Evolutionary conservation across 2,113 vertebrate species (phyloP).

Genomic region (Elephantulus edwardii): DNA sequence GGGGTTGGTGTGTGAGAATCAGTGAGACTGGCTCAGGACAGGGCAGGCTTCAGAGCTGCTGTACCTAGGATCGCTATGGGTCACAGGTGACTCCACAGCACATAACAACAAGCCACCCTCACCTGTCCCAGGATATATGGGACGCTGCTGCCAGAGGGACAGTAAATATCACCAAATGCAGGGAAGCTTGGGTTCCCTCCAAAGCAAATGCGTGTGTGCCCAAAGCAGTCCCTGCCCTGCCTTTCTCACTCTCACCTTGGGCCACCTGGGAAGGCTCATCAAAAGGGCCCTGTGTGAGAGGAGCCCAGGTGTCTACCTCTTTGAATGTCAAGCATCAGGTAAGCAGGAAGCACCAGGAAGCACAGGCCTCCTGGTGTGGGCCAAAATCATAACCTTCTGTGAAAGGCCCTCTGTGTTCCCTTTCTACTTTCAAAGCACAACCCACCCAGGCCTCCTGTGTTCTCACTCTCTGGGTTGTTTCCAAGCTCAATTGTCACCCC

Average conservation of each 20-base stretch:
- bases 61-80: too few species aligned
- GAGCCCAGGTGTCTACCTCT: not conserved
- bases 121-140: not conserved
- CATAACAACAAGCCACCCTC: too few species aligned
- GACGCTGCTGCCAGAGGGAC: not conserved
- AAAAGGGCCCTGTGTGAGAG: not conserved
- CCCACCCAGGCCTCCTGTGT: not conserved
- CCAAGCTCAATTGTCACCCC: not conserved
- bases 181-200: not conserved
- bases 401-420: slow-evolving; percentile 9
- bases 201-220: slow-evolving; percentile 42
- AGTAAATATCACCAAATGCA: slow-evolving; percentile 8
- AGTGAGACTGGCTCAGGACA: too few species aligned
- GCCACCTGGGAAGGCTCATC: not conserved
- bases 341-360: slow-evolving; percentile 31
- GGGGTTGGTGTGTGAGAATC: too few species aligned
- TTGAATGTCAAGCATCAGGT: not conserved
- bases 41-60: too few species aligned
- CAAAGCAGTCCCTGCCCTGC: not conserved
- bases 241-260: not conserved
- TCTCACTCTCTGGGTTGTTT: not conserved
- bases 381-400: not conserved
- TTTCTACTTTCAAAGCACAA: not conserved
- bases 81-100: too few species aligned
- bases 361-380: not conserved